Evolutionary conservation across 2,113 vertebrate genomes (phyloP).

Genomic region (Phalacrocorax brasilianus): DNA sequence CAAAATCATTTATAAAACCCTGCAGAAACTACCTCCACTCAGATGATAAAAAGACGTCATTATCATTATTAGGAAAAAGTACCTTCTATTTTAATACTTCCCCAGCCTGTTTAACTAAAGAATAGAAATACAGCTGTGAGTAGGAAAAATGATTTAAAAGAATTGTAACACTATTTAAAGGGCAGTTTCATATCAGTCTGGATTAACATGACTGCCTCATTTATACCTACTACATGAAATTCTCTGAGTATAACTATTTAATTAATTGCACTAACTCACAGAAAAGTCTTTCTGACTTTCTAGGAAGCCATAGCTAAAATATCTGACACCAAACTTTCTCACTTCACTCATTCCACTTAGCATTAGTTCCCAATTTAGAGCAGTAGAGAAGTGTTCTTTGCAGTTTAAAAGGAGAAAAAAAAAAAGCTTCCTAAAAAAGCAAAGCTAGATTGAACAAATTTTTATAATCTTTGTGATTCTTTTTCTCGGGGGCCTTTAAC

Average conservation of each 20-base stretch:
- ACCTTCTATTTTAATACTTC: neutral
- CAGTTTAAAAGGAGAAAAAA: neutral
- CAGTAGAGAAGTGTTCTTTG: neutral
- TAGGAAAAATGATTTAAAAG: neutral
- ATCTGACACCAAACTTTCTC: neutral
- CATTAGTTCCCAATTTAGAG: neutral
- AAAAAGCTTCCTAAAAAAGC: neutral
- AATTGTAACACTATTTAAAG: neutral
- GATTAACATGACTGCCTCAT: neutral
- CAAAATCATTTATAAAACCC: neutral
- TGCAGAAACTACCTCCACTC: neutral
- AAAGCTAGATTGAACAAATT: neutral
- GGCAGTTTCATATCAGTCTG: neutral
- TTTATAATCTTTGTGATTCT: neutral
- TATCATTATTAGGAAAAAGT: neutral
- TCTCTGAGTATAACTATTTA: neutral
- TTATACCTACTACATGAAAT: neutral
- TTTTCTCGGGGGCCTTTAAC: neutral
- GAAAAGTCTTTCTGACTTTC: neutral
- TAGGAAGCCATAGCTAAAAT: neutral
- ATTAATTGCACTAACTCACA: neutral
- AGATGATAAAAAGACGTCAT: neutral
- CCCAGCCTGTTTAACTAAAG: neutral
- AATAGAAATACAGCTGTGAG: neutral
- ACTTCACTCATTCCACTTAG: neutral